phyloP scores from a whole-genome alignment of 2,888 invertebrate genomes.

The Schizotus pectinicornis region DNA sequence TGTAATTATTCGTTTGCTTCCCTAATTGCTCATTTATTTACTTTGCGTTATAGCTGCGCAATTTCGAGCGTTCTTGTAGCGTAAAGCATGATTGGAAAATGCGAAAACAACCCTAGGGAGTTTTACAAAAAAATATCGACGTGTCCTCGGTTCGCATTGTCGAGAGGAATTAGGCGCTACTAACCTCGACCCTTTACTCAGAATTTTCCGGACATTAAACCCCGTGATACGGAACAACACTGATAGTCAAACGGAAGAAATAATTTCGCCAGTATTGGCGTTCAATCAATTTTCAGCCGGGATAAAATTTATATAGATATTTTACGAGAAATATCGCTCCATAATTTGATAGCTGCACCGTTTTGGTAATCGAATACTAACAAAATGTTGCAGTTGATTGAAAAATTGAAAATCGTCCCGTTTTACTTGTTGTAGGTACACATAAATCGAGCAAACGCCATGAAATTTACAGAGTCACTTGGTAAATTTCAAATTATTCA shows the following conservation, averaged over 20 bases:
- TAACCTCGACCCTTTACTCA: constrained; percentile 7
- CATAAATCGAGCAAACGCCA: too few relatives aligned
- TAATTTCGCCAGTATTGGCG: constrained; percentile 6
- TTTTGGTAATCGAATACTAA: too few relatives aligned
- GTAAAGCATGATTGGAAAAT: not conserved
- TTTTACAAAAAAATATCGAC: too few relatives aligned
- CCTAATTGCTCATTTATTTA: constrained; percentile 7
- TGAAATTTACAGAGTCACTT: too few relatives aligned
- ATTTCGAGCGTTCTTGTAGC: not conserved
- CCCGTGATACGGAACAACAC: constrained; percentile 6
- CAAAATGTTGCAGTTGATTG: too few relatives aligned
- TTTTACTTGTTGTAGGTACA: too few relatives aligned
- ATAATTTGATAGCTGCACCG: too few relatives aligned
- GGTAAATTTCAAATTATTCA: too few relatives aligned
- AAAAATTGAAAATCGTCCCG: too few relatives aligned
- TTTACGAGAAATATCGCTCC: too few relatives aligned
- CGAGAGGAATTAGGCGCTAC: not conserved
- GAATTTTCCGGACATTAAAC: constrained; percentile 20
- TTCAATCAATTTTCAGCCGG: constrained; percentile 2
- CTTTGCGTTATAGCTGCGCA: not conserved
- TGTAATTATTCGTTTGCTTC: constrained; percentile 1
- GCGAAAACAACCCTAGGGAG: not conserved
- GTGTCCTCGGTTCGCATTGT: too few relatives aligned
- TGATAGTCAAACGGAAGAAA: constrained; percentile 22
- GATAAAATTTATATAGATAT: not conserved